These are phyloP conservation scores for Melanostoma scalare DNA, from an alignment of 2,888 invertebrate species.

Conservation along the genomic window DNA sequence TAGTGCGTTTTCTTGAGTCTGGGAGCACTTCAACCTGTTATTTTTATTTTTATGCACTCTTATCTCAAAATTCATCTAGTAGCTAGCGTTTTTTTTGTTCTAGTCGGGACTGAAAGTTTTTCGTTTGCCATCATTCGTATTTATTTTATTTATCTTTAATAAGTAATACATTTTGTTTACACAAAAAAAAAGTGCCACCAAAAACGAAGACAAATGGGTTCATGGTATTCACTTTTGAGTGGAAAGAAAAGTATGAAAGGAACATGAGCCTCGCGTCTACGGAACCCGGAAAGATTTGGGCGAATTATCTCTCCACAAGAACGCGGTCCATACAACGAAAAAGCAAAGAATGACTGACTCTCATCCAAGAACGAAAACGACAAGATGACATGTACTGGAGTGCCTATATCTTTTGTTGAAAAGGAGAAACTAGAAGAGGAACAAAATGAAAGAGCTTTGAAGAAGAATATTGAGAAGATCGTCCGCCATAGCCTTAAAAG, in stretches of 20 bases:
- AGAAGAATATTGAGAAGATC: slow-evolving; percentile 76
- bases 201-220: slow-evolving; percentile 75
- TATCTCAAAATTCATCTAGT: too few species aligned
- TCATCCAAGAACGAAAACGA: not conserved
- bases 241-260: slow-evolving; percentile 75
- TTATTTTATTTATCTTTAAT: too few species aligned
- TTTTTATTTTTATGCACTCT: too few species aligned
- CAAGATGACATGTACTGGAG: too few species aligned
- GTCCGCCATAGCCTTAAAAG: slow-evolving; percentile 74
- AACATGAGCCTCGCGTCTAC: slow-evolving; percentile 74
- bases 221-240: slow-evolving; percentile 78
- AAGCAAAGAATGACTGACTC: slow-evolving; percentile 75
- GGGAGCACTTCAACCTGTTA: too few species aligned
- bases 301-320: too few species aligned
- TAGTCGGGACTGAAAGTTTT: too few species aligned
- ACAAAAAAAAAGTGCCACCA: slow-evolving; percentile 76
- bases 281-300: slow-evolving; percentile 76
- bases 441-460: slow-evolving; percentile 75
- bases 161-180: too few species aligned
- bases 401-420: slow-evolving; percentile 74
- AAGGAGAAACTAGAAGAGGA: slow-evolving; percentile 74
- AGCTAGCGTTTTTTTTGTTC: too few species aligned
- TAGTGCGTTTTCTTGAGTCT: too few species aligned
- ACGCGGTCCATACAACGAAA: slow-evolving; percentile 74
- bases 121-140: too few species aligned